Evolutionary conservation across 2,888 invertebrate species (phyloP).

Genomic region (Eretmocerus hayati): DNA sequence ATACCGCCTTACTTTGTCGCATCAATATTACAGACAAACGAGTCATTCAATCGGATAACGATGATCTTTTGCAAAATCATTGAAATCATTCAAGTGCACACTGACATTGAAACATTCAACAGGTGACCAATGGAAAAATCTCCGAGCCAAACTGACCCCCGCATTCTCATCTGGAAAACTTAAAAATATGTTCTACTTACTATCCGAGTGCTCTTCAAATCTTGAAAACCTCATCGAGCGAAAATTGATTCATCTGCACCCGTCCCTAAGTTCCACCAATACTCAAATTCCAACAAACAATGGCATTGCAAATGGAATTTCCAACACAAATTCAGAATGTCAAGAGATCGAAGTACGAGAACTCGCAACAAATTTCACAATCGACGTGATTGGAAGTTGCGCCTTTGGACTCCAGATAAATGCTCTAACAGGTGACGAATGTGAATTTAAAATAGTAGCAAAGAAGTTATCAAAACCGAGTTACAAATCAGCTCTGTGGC

Average conservation of each 20-base stretch:
- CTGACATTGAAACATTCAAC: not conserved
- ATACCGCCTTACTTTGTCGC: no score
- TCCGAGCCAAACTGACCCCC: slow-evolving; percentile 47
- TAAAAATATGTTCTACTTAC: slow-evolving; percentile 46
- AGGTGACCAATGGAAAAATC: slow-evolving; percentile 24
- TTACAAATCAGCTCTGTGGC: slow-evolving; percentile 38
- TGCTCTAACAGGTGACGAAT: slow-evolving; percentile 41
- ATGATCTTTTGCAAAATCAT: not conserved
- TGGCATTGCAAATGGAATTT: no score
- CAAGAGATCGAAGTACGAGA: slow-evolving; percentile 45
- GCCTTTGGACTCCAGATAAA: slow-evolving; percentile 50
- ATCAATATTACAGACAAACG: not conserved
- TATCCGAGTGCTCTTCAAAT: slow-evolving; percentile 42
- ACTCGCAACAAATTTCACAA: slow-evolving; percentile 46
- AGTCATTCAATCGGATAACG: not conserved
- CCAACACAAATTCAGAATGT: slow-evolving; percentile 5
- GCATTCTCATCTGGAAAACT: slow-evolving; percentile 51
- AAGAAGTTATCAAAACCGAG: slow-evolving; percentile 40
- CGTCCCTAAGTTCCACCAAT: not conserved
- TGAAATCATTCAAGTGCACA: not conserved
- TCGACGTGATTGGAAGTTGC: slow-evolving; percentile 49
- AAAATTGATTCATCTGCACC: not conserved
- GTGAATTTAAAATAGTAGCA: slow-evolving; percentile 43
- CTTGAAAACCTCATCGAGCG: slow-evolving; percentile 35
- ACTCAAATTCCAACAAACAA: no score